A percentile compares a stretch with the other conserved stretches of the same genome.
Evolutionary conservation across 2,888 invertebrate genomes (phyloP).

Genomic region (Caenorhabditis imperialis): DNA sequence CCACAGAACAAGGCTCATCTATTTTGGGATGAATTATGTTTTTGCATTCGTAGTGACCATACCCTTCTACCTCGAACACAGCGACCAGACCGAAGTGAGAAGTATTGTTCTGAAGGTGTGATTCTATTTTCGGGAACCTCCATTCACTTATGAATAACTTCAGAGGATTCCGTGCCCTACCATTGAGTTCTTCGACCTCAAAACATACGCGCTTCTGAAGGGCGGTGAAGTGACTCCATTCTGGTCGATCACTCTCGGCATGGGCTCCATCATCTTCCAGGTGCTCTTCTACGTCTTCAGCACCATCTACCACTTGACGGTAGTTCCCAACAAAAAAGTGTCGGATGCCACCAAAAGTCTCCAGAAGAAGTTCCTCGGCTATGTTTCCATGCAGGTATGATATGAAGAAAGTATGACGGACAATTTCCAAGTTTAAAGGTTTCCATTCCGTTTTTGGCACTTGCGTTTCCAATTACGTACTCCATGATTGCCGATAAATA

Average conservation of each 20-base stretch:
- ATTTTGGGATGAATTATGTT: constrained; percentile 14
- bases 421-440: constrained; percentile 10
- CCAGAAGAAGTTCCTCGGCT: constrained; percentile 32
- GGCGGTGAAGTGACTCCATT: constrained; percentile 33
- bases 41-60: constrained; percentile 9
- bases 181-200: constrained; percentile 27
- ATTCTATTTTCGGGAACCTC: not conserved
- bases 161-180: constrained; percentile 43
- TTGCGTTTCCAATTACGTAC: constrained; percentile 17
- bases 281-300: constrained; percentile 15
- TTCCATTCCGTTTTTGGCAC: constrained; percentile 18
- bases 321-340: constrained; percentile 1
- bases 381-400: constrained; percentile 30
- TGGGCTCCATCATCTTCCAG: not conserved
- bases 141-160: not conserved
- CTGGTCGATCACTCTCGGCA: constrained; percentile 9
- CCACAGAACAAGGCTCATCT: constrained; percentile 7
- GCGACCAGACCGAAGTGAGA: constrained; percentile 22
- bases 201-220: constrained; percentile 33
- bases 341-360: constrained; percentile 20
- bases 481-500: constrained; percentile 27
- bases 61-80: constrained; percentile 25
- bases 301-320: constrained; percentile 26
- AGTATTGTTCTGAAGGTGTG: constrained; percentile 13
- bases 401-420: too few species aligned